Percentiles rank a stretch among this genome's conserved stretches.
Evolutionary conservation across 2,888 invertebrate species (phyloP).

Genomic region (Agriopis leucophaearia): DNA sequence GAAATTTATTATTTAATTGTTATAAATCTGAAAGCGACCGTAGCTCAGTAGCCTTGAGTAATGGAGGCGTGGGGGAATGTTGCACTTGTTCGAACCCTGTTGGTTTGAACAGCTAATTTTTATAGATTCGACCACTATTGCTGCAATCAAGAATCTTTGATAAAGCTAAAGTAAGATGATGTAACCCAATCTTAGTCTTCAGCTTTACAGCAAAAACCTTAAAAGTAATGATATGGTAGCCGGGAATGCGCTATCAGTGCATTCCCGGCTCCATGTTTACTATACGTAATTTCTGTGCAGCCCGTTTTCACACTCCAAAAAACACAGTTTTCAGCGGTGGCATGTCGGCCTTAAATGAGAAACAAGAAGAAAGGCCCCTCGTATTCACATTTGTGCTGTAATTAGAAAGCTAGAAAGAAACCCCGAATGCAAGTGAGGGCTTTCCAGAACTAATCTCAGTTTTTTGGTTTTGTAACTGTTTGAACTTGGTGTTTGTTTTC

Average conservation of each 20-base stretch:
- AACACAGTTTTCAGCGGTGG: slow-evolving; percentile 50
- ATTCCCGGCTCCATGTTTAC: slow-evolving; percentile 24
- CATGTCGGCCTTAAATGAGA: slow-evolving; percentile 57
- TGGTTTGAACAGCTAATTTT: no score
- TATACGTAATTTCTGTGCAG: slow-evolving; percentile 45
- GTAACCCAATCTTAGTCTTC: no score
- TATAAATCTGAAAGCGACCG: no score
- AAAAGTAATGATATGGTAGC: background rate
- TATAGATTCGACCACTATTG: no score
- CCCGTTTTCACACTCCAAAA: slow-evolving; percentile 69
- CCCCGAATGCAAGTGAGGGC: slow-evolving; percentile 19
- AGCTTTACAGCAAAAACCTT: no score
- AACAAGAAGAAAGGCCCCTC: slow-evolving; percentile 51
- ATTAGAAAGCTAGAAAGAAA: slow-evolving; percentile 35
- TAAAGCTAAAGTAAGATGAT: no score
- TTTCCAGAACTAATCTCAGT: slow-evolving; percentile 25
- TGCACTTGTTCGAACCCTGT: no score
- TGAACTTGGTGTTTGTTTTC: background rate
- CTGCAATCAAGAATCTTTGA: no score
- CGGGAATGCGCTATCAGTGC: background rate
- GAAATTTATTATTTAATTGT: no score
- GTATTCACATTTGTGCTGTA: slow-evolving; percentile 34
- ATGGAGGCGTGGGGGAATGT: no score
- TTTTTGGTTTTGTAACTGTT: slow-evolving; percentile 10
- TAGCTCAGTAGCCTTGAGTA: no score